Percentiles rank a stretch among this genome's conserved stretches.
Evolutionary conservation across 2,113 vertebrate species (phyloP).

Genomic region (Glaucomys volans): DNA sequence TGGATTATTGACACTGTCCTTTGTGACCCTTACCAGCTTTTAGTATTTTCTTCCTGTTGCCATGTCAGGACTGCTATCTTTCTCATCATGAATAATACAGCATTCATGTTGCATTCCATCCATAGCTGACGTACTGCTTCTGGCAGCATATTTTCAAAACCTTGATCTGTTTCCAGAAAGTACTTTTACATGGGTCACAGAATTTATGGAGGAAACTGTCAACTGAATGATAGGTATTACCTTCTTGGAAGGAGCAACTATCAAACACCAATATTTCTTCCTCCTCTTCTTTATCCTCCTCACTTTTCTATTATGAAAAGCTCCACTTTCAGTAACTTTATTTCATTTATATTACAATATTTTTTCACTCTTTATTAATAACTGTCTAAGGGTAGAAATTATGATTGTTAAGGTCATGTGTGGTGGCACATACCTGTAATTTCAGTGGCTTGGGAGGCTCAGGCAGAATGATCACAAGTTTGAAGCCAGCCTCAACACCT

Average conservation of each 20-base stretch:
- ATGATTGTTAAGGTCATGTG: not conserved
- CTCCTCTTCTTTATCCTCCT: not conserved
- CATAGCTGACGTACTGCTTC: conserved; percentile 43
- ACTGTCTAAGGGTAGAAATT: not conserved
- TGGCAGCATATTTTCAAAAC: conserved; percentile 19
- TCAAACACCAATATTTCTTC: not conserved
- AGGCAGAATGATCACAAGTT: no score
- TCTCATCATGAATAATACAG: conserved; percentile 45
- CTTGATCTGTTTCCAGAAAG: conserved; percentile 67
- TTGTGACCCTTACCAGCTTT: not conserved
- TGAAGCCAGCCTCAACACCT: no score
- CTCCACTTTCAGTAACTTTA: not conserved
- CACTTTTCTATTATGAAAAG: not conserved
- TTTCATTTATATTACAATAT: conserved; percentile 3
- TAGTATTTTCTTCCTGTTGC: conserved; percentile 15
- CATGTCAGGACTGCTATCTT: not conserved
- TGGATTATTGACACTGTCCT: conserved; percentile 7
- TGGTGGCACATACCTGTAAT: no score
- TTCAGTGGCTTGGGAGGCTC: no score
- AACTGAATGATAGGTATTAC: conserved; percentile 60
- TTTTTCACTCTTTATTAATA: conserved; percentile 4
- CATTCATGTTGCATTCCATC: conserved; percentile 34
- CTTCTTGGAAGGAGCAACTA: conserved; percentile 62
- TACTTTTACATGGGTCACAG: conserved; percentile 48
- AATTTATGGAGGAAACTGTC: conserved; percentile 64